Conservation (phyloP, 1,140 invertebrate species). For the Pseudoatta argentina region DNA sequence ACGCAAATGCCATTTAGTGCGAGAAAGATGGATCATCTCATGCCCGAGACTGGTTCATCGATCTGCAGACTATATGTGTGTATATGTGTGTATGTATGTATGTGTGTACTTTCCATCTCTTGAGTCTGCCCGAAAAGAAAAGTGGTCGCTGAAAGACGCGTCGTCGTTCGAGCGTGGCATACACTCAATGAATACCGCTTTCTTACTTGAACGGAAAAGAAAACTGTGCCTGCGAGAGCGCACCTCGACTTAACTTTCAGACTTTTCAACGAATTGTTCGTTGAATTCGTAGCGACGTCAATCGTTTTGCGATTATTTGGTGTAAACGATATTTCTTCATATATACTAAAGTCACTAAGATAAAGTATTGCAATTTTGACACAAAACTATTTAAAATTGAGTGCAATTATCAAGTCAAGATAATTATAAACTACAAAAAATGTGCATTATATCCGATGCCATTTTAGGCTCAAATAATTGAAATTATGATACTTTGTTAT, state of each 20-base stretch:
- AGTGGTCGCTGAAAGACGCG: conserved; percentile 67
- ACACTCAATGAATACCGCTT: conserved; percentile 65
- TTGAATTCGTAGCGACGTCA: conserved; percentile 15
- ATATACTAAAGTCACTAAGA: too few relatives aligned
- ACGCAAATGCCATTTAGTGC: conserved; percentile 48
- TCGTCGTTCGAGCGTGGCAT: conserved; percentile 49
- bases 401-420: too few relatives aligned
- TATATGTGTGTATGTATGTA: conserved; percentile 16
- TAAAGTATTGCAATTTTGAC: too few relatives aligned
- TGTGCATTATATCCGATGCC: too few relatives aligned
- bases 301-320: conserved; percentile 13
- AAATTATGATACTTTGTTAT: too few relatives aligned
- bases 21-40: conserved; percentile 46
- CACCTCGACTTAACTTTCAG: conserved; percentile 28
- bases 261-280: conserved; percentile 31
- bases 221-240: conserved; percentile 55
- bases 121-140: conserved; percentile 47
- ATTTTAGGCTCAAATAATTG: too few relatives aligned
- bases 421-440: too few relatives aligned
- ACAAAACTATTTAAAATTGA: too few relatives aligned
- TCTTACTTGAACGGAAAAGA: conserved; percentile 48
- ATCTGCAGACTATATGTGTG: conserved; percentile 10
- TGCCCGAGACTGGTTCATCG: conserved; percentile 42
- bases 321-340: conserved; percentile 6
- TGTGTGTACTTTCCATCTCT: conserved; percentile 53